Percentiles rank a stretch among this genome's conserved stretches.
Evolutionary conservation across 2,888 invertebrate genomes (phyloP).

Genomic region (Parnassius mnemosyne): DNA sequence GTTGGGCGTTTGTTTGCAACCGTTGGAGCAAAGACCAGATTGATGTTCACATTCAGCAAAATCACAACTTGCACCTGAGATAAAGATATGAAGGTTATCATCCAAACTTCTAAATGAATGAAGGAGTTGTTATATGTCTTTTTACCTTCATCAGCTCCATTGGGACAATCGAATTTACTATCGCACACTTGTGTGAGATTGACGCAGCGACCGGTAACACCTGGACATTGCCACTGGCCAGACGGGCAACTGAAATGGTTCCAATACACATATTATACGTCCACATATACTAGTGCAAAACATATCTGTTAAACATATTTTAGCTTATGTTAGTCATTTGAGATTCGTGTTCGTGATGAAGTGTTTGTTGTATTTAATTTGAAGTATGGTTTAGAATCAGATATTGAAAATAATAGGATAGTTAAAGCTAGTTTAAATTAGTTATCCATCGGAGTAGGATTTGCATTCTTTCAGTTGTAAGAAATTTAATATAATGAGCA

Average conservation of each 20-base stretch:
- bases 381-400: too few relatives aligned
- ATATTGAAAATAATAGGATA: too few relatives aligned
- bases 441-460: too few relatives aligned
- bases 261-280: background rate
- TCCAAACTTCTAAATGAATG: background rate
- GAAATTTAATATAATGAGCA: too few relatives aligned
- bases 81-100: background rate
- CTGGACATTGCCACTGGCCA: conserved; percentile 93
- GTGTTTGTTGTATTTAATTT: too few relatives aligned
- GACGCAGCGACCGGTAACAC: conserved; percentile 89
- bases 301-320: too few relatives aligned
- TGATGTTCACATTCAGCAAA: conserved; percentile 89
- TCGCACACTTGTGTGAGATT: conserved; percentile 95
- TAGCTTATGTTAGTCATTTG: too few relatives aligned
- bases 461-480: too few relatives aligned
- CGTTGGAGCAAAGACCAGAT: conserved; percentile 88
- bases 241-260: conserved; percentile 81
- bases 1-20: conserved; percentile 91
- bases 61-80: conserved; percentile 86
- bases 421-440: too few relatives aligned
- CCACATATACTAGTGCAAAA: too few relatives aligned
- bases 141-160: conserved; percentile 94
- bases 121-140: background rate
- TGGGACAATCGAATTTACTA: conserved; percentile 93
- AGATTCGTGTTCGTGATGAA: too few relatives aligned